Base-by-base conservation (phyloP, 1,140 invertebrate genomes). In the Rhynchophorus ferrugineus region DNA sequence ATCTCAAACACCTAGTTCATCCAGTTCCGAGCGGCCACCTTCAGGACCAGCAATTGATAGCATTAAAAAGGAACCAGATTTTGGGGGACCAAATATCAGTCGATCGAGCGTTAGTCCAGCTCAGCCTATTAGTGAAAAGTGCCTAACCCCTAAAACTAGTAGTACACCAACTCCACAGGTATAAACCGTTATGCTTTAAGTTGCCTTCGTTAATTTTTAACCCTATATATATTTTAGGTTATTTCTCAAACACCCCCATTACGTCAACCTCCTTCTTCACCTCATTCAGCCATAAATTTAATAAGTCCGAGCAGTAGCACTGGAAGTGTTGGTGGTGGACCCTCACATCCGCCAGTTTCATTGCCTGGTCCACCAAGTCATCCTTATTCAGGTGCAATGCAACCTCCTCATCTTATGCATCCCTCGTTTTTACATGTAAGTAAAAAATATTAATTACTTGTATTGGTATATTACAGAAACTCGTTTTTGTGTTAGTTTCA, bases 11-110 rank as follows among this genome's bases (percentile, higher is more conserved):
- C 54, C 57, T 8, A 36, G 51, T 14, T 43, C 51, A 20, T 44
- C 50, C 2, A 46, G 36, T 9, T 54, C 42, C 6, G 61, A 67
- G 7, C 34, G 63, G n/a, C 63, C 63, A 3, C 56, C 61, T 20
- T 66, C 66, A 1, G 59, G 60, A 7, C 57, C 62, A 3, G 34
- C 58, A 1, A 33, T 64, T 6, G 60, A 64, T 7, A 55, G 38
- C 37, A 86, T 87, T 43, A 87, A 87, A 59, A 85, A 85, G 56
- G 84, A 87, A 68, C 52, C 65, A 13, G 69, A 72, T 49, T 75
- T 73, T 67, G 72, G 46, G 3, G 42, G 57, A 16, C 53, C 56
- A 9, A 53, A 63, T 6, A 56, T 58, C 3, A 61, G 57, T 18
- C 58, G 58, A 35, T 46, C 61, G 9, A 59, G 54, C 19, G 54